phyloP scores from a whole-genome alignment of 2,888 invertebrate species.

The Colletes collaris region DNA sequence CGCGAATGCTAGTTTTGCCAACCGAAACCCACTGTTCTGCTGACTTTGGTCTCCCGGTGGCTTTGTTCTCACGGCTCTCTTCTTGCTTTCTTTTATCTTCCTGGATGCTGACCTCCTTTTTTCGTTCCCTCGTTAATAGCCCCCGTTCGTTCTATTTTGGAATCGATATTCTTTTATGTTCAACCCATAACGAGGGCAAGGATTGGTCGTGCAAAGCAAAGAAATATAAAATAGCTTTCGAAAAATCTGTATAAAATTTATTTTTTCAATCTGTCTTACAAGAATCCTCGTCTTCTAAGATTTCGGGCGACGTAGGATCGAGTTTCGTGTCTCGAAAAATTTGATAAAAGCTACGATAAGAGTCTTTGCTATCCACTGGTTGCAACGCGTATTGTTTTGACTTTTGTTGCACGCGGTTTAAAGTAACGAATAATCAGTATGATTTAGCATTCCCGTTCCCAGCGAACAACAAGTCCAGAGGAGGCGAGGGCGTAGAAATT shows the following conservation, averaged over 20 bases:
- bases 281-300: no score
- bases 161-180: no score
- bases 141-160: not conserved
- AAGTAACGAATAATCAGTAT: conserved; percentile 32
- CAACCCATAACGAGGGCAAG: no score
- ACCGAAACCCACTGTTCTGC: conserved; percentile 29
- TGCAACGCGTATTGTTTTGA: conserved; percentile 4
- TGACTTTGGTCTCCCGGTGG: conserved; percentile 19
- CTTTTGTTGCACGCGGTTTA: not conserved
- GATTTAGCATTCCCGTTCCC: conserved; percentile 42
- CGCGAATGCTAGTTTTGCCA: conserved; percentile 21
- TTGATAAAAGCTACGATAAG: no score
- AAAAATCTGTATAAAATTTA: no score
- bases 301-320: no score
- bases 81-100: not conserved
- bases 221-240: no score
- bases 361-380: no score
- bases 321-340: not conserved
- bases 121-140: not conserved
- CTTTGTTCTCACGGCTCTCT: not conserved
- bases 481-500: conserved; percentile 52
- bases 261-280: no score
- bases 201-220: no score
- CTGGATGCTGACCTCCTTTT: not conserved
- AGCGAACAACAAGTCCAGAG: conserved; percentile 27